Evolutionary conservation across 2,113 vertebrate species (phyloP).

Genomic region (Dicentrarchus labrax): DNA sequence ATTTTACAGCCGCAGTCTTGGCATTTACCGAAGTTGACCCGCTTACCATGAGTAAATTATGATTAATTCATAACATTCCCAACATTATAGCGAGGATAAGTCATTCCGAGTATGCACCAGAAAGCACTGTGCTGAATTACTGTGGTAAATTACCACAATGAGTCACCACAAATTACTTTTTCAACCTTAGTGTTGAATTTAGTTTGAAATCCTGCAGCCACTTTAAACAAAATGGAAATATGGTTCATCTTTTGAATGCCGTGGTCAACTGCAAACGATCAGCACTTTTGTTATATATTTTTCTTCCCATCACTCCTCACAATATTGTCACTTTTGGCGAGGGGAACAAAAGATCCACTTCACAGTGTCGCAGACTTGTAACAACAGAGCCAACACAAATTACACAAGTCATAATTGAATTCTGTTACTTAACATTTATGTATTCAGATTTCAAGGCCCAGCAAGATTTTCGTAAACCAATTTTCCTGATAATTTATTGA

Average conservation of each 20-base stretch:
- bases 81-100: background rate
- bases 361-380: background rate
- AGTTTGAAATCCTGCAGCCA: background rate
- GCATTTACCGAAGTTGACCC: background rate
- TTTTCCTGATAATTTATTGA: slow-evolving; percentile 52
- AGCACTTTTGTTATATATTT: background rate
- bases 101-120: background rate
- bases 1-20: background rate
- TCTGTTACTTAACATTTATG: slow-evolving; percentile 38
- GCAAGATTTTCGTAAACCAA: slow-evolving; percentile 46
- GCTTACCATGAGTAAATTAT: background rate
- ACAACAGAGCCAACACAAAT: slow-evolving; percentile 34
- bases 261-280: background rate
- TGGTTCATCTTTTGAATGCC: background rate
- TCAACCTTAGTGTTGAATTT: background rate
- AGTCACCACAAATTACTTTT: background rate
- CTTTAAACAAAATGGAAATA: background rate
- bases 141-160: background rate
- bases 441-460: slow-evolving; percentile 45
- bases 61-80: slow-evolving; percentile 4
- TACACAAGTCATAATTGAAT: slow-evolving; percentile 22
- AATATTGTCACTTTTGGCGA: background rate
- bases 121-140: background rate
- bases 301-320: background rate
- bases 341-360: background rate